Percentiles rank a stretch among this genome's conserved stretches.
phyloP scores from a whole-genome alignment of 2,888 invertebrate species.

The Scrobipalpa costella region DNA sequence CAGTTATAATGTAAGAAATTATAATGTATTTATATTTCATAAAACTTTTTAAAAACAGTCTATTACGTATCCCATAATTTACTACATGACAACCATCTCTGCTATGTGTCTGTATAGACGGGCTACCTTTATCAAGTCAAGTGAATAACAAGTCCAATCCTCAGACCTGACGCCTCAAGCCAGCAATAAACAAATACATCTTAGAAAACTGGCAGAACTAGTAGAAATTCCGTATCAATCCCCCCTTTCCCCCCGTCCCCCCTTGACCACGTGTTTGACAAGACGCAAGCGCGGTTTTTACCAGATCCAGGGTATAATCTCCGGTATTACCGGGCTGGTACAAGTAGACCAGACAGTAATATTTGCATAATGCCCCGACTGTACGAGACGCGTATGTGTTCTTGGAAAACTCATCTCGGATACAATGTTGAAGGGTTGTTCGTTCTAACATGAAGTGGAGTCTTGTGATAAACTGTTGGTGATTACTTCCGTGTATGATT shows the following conservation, averaged over 20 bases:
- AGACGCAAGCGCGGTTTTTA: not conserved
- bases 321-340: slow-evolving; percentile 31
- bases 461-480: not conserved
- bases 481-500: not conserved
- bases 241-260: not conserved
- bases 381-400: slow-evolving; percentile 29
- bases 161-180: not conserved
- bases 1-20: too few species aligned
- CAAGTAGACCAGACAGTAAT: slow-evolving; percentile 22
- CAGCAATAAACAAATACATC: slow-evolving; percentile 6
- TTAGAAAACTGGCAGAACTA: slow-evolving; percentile 1
- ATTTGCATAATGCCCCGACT: slow-evolving; percentile 36
- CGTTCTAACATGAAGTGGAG: not conserved
- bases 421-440: slow-evolving; percentile 12
- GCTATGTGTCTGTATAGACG: too few species aligned
- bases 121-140: too few species aligned
- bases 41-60: too few species aligned
- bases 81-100: too few species aligned
- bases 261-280: slow-evolving; percentile 19
- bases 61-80: too few species aligned
- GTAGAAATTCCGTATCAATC: not conserved
- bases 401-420: slow-evolving; percentile 26
- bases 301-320: slow-evolving; percentile 25
- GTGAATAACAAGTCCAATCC: too few species aligned
- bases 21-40: too few species aligned